phyloP scores from a whole-genome alignment of 2,113 vertebrate genomes.

The Plestiodon gilberti region DNA sequence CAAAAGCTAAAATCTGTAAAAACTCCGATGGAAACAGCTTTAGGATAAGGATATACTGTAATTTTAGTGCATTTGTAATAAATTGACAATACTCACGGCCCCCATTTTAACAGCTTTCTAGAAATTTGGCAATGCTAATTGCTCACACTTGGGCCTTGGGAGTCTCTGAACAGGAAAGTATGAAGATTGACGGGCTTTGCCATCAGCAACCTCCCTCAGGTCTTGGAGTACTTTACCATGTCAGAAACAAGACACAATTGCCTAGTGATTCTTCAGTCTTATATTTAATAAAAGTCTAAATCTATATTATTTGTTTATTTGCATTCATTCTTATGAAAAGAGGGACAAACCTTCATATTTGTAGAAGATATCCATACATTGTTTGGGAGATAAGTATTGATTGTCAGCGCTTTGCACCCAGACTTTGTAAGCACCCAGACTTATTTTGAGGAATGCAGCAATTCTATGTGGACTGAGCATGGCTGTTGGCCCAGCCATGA shows the following conservation, averaged over 20 bases:
- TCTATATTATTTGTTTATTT: background rate
- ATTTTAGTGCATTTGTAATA: background rate
- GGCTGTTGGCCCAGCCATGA: too few relatives aligned
- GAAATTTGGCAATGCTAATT: slow-evolving; percentile 11
- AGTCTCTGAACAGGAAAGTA: slow-evolving; percentile 37
- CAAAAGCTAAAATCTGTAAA: background rate
- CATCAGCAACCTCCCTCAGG: background rate
- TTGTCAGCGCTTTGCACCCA: background rate
- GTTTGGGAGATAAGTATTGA: rapidly evolving
- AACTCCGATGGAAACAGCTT: background rate
- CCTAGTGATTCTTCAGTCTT: slow-evolving; percentile 3
- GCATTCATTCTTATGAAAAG: background rate
- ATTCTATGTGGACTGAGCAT: too few relatives aligned
- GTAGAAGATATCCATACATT: background rate
- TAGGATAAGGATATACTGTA: background rate
- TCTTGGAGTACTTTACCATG: background rate
- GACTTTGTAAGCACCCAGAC: too few relatives aligned
- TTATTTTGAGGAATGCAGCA: background rate
- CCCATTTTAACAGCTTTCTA: slow-evolving; percentile 11
- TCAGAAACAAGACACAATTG: slow-evolving; percentile 26
- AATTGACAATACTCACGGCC: background rate
- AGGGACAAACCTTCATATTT: background rate
- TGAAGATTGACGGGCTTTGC: background rate
- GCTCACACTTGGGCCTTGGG: slow-evolving; percentile 6
- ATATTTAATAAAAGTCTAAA: background rate